Conservation (phyloP, 2,888 invertebrate genomes). For the Teinopalpus imperialis region DNA sequence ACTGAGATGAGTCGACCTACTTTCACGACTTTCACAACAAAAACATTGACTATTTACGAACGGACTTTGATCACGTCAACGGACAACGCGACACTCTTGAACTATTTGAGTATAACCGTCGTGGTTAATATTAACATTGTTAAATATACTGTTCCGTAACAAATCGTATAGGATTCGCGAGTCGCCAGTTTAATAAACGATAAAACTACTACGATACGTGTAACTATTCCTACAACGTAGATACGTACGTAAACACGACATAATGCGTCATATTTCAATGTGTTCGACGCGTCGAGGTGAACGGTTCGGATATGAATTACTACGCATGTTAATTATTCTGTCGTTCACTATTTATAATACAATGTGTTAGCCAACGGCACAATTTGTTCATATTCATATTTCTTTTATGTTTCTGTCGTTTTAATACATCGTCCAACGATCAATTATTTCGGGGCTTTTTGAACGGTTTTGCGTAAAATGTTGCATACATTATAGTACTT, state of each 20-base stretch:
- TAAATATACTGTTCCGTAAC: neutral
- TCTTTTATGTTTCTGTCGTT: neutral
- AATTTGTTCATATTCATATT: slow-evolving; percentile 8
- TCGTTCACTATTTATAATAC: slow-evolving; percentile 20
- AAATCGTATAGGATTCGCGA: neutral
- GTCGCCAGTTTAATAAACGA: neutral
- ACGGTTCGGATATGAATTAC: slow-evolving; percentile 24
- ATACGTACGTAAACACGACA: slow-evolving; percentile 23
- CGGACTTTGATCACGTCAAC: slow-evolving; percentile 21
- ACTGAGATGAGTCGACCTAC: slow-evolving; percentile 30
- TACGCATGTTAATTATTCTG: slow-evolving; percentile 22
- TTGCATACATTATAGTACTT: too few relatives aligned
- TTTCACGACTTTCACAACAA: slow-evolving; percentile 34
- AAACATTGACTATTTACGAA: slow-evolving; percentile 29
- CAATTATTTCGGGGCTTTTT: too few relatives aligned
- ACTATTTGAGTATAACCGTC: too few relatives aligned
- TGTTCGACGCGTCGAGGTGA: slow-evolving; percentile 19
- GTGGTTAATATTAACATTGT: neutral
- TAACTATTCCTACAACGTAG: slow-evolving; percentile 17
- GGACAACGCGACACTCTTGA: too few relatives aligned
- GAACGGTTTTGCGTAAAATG: too few relatives aligned
- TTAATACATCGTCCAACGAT: too few relatives aligned
- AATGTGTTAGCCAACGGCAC: slow-evolving; percentile 5
- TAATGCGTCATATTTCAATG: slow-evolving; percentile 25
- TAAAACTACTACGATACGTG: slow-evolving; percentile 1